Percentiles rank a stretch among this genome's conserved stretches.
Evolutionary conservation across 2,113 vertebrate species (phyloP).

Genomic region (Embiotoca jacksoni): DNA sequence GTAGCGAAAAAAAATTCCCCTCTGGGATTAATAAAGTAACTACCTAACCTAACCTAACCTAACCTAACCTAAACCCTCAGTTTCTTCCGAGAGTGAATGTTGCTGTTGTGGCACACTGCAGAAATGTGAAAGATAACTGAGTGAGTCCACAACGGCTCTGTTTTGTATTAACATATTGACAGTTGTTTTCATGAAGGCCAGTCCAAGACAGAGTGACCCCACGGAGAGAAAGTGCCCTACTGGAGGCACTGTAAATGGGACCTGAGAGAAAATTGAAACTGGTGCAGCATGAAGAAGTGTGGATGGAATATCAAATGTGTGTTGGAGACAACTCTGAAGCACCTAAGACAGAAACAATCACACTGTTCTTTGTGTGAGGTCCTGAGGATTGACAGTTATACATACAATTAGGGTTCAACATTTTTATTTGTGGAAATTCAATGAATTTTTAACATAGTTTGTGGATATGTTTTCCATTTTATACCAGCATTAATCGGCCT

Average conservation of each 20-base stretch:
- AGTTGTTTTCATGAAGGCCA: conserved; percentile 74
- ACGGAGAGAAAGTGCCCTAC: conserved; percentile 79
- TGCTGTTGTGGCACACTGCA: conserved; percentile 41
- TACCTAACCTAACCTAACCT: too few relatives aligned
- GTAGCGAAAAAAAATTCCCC: too few relatives aligned
- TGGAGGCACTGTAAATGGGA: conserved; percentile 83
- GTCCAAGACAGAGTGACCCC: conserved; percentile 78
- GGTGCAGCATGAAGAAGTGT: conserved; percentile 73
- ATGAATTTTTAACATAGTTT: neutral
- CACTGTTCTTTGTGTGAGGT: conserved; percentile 29
- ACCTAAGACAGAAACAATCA: conserved; percentile 55
- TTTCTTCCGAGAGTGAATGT: neutral
- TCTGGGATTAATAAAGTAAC: too few relatives aligned
- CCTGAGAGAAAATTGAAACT: conserved; percentile 81
- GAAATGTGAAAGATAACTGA: conserved; percentile 38
- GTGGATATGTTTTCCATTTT: neutral
- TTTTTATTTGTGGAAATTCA: neutral
- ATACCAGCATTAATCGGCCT: neutral
- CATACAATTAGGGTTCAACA: neutral
- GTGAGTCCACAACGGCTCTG: conserved; percentile 55
- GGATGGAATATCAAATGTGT: conserved; percentile 80
- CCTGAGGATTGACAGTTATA: conserved; percentile 6
- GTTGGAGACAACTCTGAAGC: conserved; percentile 58
- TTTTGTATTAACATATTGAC: conserved; percentile 85
- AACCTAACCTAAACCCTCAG: neutral